A percentile compares a stretch with the other conserved stretches of the same genome.
These are phyloP conservation scores for Caracal caracal DNA, from an alignment of 2,113 vertebrate species.

Conservation along the genomic window DNA sequence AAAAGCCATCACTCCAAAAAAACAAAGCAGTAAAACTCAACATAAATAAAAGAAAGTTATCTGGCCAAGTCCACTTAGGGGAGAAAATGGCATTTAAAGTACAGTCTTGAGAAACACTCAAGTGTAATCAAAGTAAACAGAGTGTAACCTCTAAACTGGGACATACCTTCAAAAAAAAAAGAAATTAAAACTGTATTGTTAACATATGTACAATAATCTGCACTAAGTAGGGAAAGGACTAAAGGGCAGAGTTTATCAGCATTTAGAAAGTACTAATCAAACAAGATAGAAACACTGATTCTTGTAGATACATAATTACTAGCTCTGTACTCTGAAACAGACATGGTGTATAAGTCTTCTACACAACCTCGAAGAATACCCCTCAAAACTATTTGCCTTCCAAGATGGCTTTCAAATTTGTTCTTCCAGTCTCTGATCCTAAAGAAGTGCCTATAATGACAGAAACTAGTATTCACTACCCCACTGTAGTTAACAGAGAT, in stretches of 20 bases:
- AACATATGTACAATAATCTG: neutral
- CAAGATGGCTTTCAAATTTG: slow-evolving; percentile 34
- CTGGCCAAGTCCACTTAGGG: neutral
- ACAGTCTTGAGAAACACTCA: neutral
- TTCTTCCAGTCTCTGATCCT: slow-evolving; percentile 15
- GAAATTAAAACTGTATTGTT: neutral
- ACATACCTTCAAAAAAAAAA: neutral
- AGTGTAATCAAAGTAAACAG: neutral
- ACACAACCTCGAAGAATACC: neutral
- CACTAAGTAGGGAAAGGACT: neutral
- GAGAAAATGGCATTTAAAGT: neutral
- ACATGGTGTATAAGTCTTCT: neutral
- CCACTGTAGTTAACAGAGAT: neutral
- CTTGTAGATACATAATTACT: neutral
- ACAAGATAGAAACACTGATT: neutral
- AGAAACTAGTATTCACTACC: slow-evolving; percentile 29
- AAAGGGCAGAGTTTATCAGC: neutral
- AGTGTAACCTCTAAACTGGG: neutral
- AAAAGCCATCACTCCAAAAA: neutral
- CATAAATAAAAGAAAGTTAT: slow-evolving; percentile 17
- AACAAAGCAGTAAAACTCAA: slow-evolving; percentile 1
- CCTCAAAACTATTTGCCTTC: slow-evolving; percentile 1
- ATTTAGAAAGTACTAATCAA: neutral
- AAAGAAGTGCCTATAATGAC: neutral
- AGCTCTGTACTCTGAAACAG: neutral